phyloP scores from a whole-genome alignment of 2,888 invertebrate genomes.

The Drosophila rubida region DNA sequence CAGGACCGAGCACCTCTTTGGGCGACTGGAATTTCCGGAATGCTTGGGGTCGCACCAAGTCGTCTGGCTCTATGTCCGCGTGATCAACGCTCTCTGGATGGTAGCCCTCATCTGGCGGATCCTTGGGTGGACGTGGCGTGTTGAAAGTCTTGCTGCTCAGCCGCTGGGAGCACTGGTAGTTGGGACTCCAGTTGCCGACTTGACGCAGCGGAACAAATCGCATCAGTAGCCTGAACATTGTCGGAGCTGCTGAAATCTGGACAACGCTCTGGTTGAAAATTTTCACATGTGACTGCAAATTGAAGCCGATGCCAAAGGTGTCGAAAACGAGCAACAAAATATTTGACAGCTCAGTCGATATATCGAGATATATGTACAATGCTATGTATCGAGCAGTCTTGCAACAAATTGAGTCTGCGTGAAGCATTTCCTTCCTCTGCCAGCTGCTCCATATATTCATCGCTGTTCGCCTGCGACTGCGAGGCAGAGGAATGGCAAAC shows the following conservation, averaged over 20 bases:
- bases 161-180: not conserved
- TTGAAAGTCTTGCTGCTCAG: constrained; percentile 5
- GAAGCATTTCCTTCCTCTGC: no score
- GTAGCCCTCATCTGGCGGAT: constrained; percentile 77
- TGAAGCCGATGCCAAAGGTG: not conserved
- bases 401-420: no score
- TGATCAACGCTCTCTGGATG: constrained; percentile 64
- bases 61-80: constrained; percentile 52
- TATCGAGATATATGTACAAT: no score
- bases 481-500: not conserved
- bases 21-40: constrained; percentile 68
- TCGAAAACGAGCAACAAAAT: no score
- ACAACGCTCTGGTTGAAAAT: not conserved
- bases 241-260: not conserved
- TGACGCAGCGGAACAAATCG: not conserved
- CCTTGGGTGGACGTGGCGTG: constrained; percentile 77
- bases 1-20: constrained; percentile 75
- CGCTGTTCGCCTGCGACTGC: not conserved
- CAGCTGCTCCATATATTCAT: not conserved
- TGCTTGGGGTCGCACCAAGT: constrained; percentile 62
- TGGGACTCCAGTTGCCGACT: not conserved
- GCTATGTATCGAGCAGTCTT: no score
- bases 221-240: constrained; percentile 23
- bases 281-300: not conserved
- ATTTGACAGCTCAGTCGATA: no score